Evolutionary conservation across 1,140 invertebrate genomes (phyloP), one percentile per base, ranked within the genome.

Genomic region (Drosophila chauvacae): DNA sequence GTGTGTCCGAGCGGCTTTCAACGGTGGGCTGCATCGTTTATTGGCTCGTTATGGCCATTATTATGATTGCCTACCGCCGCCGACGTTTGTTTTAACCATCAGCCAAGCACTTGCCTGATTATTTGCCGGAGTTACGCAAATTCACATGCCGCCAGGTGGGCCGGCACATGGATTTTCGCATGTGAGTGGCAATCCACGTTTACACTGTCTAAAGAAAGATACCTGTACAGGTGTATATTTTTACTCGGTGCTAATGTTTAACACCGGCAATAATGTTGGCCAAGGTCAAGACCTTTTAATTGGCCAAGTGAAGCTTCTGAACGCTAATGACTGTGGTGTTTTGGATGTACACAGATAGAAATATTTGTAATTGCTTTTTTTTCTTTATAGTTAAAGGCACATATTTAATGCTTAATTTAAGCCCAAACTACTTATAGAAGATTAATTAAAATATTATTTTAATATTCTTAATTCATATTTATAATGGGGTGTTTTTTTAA

Each of bases 21-120:
- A n/a, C 51, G 26, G 6, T 71, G 69, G 44, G 39, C 44, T 72
- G 53, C 69, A 72, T 71, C 57, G 74, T 77, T 80, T 63, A 84
- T 72, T 72, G 61, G 48, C 63, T 86, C 80, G 80, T 80, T 87
- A 88, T 80, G 76, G 76, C 60, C 80, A 88, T 80, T 87, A 80
- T 80, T 80, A 87, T 88, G 80, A 88, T 80, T 80, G 84, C 57
- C 70, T 51, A 47, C 55, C 56, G 33, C 37, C 18, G 33, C 30
- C 16, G 33, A 50, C 57, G 44, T 69, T 69, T 61, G 74, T 77
- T 77, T 76, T 69, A 68, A 59, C 63, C 63, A 75, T 73, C 86
- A 77, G 77, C 60, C 72, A 73, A 70, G 66, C 77, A 80, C 47
- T 77, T 41, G 60, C 37, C 68, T 61, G 65, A 72, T 77, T 80